phyloP scores from a whole-genome alignment of 2,797 vertebrate genomes.

The Gymnodraco acuticeps region DNA sequence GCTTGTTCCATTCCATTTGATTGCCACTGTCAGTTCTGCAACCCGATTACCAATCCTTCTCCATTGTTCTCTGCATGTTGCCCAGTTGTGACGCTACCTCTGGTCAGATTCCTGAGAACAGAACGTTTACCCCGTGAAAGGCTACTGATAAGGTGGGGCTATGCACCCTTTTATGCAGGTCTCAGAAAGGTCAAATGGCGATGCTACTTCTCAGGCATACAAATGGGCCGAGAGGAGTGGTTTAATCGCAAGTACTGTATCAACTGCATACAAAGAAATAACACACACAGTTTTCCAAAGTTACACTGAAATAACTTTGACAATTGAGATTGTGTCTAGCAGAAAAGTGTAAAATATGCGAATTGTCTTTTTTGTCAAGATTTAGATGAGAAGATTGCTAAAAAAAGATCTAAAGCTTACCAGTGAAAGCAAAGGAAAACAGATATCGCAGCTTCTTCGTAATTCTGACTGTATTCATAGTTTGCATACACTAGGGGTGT shows the following conservation, averaged over 20 bases:
- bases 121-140: conserved; percentile 54
- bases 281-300: not conserved
- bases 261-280: not conserved
- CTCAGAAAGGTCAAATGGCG: conserved; percentile 65
- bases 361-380: not conserved
- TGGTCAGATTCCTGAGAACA: conserved; percentile 35
- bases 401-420: not conserved
- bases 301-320: not conserved
- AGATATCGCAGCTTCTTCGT: not conserved
- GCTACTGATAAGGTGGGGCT: conserved; percentile 69
- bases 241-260: not conserved
- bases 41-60: conserved; percentile 71
- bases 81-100: conserved; percentile 13
- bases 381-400: not conserved
- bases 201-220: conserved; percentile 31
- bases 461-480: not conserved
- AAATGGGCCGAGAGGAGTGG: conserved; percentile 10
- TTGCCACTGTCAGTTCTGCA: conserved; percentile 75
- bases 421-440: not conserved
- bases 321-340: not conserved
- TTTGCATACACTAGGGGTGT: not conserved
- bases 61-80: conserved; percentile 39
- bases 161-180: conserved; percentile 35
- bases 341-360: not conserved
- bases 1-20: conserved; percentile 84